Base-by-base conservation (phyloP, 2,888 invertebrate species). In the Drosophila siamana region DNA sequence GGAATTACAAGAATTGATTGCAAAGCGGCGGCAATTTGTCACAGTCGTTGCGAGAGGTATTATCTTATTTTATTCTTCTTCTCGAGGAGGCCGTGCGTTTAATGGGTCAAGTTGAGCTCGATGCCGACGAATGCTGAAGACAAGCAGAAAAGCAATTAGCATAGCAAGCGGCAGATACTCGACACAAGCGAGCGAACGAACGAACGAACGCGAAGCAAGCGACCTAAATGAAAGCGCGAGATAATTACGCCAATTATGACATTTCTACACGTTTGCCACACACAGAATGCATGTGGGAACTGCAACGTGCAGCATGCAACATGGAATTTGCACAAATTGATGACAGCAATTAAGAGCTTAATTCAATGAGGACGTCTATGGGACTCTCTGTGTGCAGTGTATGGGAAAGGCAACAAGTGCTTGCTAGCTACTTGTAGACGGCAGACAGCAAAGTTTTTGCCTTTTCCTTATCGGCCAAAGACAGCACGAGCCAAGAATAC, bases 231-330 rank as follows among this genome's bases (percentile, higher is more conserved):
- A 69, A 69, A 80, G 55, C 76, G 77, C 79, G 52, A 71, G 63
- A 67, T 85, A 85, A 87, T 87, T 87, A 78, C 43, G 85, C 85
- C 85, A 85, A 85, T 85, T 84, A 86, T 78, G 78, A 51, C 69
- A 74, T 71, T 69, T 70, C 9, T 16, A 13, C 11, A 26, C 16
- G 26, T 19, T 8, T 52, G 9, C 19, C 19, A 8, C 13, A 8
- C 13, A 11, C 15, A 9, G 7, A 26, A 64, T 44, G 22, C 64
- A 76, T 83, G 86, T 87, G 86, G 85, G 87, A 87, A 85, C 70
- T 69, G 64, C 74, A 66, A 19, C 40, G 16, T 28, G 51, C 16
- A 51, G 11, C 48, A 7, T 36, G 50, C 50, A 38, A 16, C 51
- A 51, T 59, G 56, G 64, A 80, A 87, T 78, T 78, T 83, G 74